Conservation (phyloP, 1,140 invertebrate species). For the Drosophila auraria region DNA sequence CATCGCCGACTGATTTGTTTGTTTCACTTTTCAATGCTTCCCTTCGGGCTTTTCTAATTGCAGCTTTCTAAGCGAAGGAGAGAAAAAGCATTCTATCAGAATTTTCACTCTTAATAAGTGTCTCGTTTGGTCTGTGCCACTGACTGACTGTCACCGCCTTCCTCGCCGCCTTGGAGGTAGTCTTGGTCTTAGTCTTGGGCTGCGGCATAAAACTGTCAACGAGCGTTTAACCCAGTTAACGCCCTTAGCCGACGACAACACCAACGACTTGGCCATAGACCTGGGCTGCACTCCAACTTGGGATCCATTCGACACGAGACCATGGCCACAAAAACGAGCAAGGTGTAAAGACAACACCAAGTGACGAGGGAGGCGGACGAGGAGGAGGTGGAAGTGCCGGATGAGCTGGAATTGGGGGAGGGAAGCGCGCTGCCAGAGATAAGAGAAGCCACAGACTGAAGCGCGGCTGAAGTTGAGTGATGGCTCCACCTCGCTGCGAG, state of each 20-base stretch:
- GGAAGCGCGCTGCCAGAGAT: constrained; percentile 29
- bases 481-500: constrained; percentile 57
- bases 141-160: constrained; percentile 62
- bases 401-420: constrained; percentile 15
- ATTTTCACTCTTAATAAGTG: constrained; percentile 83
- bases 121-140: constrained; percentile 77
- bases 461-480: constrained; percentile 55
- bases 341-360: constrained; percentile 73
- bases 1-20: constrained; percentile 62
- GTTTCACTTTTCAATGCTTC: constrained; percentile 64
- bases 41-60: constrained; percentile 60
- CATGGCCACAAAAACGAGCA: constrained; percentile 52
- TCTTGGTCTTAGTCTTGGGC: constrained; percentile 20
- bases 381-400: constrained; percentile 10
- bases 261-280: constrained; percentile 13
- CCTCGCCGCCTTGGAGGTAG: constrained; percentile 42
- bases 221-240: constrained; percentile 80
- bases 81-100: constrained; percentile 69
- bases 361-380: not conserved
- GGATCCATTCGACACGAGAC: constrained; percentile 63
- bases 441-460: constrained; percentile 55
- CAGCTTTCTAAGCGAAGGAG: constrained; percentile 65
- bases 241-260: constrained; percentile 66
- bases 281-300: constrained; percentile 31
- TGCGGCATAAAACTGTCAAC: constrained; percentile 78